Evolutionary conservation across 2,888 invertebrate species (phyloP).

Genomic region (Nomada fucata): DNA sequence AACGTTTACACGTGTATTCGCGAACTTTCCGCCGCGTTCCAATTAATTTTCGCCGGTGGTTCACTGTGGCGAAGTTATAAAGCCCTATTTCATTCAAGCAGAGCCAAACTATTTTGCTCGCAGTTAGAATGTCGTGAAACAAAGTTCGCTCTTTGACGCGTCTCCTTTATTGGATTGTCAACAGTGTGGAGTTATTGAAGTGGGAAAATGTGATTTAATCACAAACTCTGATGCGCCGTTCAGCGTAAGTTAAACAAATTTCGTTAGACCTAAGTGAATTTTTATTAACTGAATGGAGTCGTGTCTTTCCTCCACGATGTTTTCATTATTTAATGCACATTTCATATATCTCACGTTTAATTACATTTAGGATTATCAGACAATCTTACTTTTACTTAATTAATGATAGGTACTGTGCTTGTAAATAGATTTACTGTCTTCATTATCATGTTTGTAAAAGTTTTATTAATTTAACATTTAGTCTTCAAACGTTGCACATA

Average conservation of each 20-base stretch:
- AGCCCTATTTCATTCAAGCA: slow-evolving; percentile 4
- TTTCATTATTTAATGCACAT: too few species aligned
- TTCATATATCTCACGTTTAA: too few species aligned
- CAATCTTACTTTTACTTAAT: too few species aligned
- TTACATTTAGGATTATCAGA: too few species aligned
- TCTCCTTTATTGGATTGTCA: slow-evolving; percentile 9
- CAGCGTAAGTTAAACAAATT: neutral
- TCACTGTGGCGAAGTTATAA: neutral
- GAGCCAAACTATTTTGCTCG: slow-evolving; percentile 10
- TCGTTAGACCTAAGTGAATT: too few species aligned
- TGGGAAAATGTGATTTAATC: neutral
- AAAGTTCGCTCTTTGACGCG: slow-evolving; percentile 19
- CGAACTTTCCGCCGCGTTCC: neutral
- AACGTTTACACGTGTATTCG: neutral
- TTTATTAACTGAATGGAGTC: too few species aligned
- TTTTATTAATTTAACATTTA: too few species aligned
- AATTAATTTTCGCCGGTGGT: slow-evolving; percentile 15
- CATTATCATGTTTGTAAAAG: too few species aligned
- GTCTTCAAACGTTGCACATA: too few species aligned
- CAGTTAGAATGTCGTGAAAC: slow-evolving; percentile 19
- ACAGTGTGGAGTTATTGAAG: neutral
- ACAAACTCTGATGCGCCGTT: neutral
- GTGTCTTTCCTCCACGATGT: too few species aligned
- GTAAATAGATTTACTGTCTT: too few species aligned
- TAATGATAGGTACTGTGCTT: too few species aligned